Evolutionary conservation across 2,113 vertebrate species (phyloP), one percentile per base, ranked within the genome.

Genomic region (Oryzias celebensis): DNA sequence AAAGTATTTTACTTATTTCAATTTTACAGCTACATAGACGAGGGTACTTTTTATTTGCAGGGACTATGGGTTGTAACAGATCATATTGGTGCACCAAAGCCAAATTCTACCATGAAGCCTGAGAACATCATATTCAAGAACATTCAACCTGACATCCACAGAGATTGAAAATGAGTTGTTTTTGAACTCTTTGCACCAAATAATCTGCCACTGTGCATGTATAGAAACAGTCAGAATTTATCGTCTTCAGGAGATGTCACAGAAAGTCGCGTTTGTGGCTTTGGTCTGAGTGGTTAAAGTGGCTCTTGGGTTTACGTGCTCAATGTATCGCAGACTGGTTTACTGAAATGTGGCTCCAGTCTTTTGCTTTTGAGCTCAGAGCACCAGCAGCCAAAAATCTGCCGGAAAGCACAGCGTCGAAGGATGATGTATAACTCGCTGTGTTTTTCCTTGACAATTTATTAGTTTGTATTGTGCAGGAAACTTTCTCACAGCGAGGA

Each of bases 221-320:
- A 36, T 36, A 7, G 31, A 36, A 36, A 2, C 7, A 10, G 10
- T 36, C 36, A 12, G 36, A 36, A 36, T 12, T 3, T 2, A 36
- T 12, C 8, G 7, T 36, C 31, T 36, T 10, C 1, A 2, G 10
- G 3, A 3, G 71, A 54, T 64, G 58, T 83, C 57, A 70, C 54
- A 41, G 60, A 52, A 68, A 62, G 82, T 20, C 1, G 66, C 70
- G 62, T 79, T 80, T 71, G 80, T 71, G 70, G 23, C 7, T 68
- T 71, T 7, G 51, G 84, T 84, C 79, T 77, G 85, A 86, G 86
- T 70, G 84, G 51, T 22, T 84, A 48, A 81, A 88, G 82, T 86
- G 77, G 71, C 72, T 62, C 77, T 85, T 76, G 53, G 57, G 68
- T 73, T 31, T 84, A 76, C 63, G 15, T 72, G 77, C 63, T 73